Evolutionary conservation across 2,113 vertebrate species (phyloP).

Genomic region (Ovis canadensis): DNA sequence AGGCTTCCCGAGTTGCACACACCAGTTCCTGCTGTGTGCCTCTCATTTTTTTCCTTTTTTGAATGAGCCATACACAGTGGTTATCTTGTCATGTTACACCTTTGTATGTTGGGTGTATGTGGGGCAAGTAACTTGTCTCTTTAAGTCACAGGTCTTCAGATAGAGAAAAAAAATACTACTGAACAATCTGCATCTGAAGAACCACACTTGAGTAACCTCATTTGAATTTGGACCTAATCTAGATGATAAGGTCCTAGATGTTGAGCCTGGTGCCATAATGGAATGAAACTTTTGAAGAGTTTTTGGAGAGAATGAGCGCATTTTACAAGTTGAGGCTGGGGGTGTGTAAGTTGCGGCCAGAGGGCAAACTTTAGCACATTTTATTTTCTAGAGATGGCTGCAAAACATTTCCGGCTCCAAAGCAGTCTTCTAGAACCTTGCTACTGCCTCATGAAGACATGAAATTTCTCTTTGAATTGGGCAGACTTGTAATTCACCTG

Average conservation of each 20-base stretch:
- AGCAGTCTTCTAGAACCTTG: not conserved
- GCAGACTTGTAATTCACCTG: not conserved
- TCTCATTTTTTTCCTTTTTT: not conserved
- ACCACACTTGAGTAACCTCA: not conserved
- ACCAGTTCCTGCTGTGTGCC: not conserved
- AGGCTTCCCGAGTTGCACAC: not conserved
- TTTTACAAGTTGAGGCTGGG: not conserved
- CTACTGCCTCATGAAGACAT: not conserved
- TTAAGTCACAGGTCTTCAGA: not conserved
- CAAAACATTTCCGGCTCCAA: not conserved
- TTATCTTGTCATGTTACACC: not conserved
- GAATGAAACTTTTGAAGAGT: not conserved
- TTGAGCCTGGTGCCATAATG: not conserved
- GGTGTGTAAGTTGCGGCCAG: not conserved
- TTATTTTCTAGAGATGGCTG: not conserved
- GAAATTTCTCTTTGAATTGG: not conserved
- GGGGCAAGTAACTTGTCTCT: not conserved
- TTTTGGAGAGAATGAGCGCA: not conserved
- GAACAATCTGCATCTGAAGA: not conserved
- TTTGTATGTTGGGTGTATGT: not conserved
- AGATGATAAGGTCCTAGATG: not conserved
- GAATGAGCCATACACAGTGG: not conserved
- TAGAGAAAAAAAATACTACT: not conserved
- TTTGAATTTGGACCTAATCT: not conserved
- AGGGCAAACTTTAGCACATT: not conserved